These are phyloP conservation scores for Palythoa heliodiscus DNA, from an alignment of 92 coral and sea anemone species.

Conservation along the genomic window DNA sequence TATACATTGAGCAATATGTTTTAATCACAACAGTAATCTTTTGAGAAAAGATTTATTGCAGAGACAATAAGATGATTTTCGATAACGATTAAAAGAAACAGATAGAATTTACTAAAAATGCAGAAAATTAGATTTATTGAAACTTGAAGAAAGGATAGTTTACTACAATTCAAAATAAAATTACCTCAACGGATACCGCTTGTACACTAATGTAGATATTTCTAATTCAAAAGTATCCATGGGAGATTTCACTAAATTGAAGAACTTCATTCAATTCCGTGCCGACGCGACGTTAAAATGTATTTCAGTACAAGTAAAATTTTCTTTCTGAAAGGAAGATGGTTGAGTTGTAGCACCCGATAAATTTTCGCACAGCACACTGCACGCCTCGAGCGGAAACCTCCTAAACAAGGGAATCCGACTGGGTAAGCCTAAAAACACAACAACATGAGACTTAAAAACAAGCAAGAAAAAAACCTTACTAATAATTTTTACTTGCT, in stretches of 20 bases:
- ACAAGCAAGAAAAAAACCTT: too few species aligned
- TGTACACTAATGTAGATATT: background rate
- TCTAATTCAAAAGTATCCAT: background rate
- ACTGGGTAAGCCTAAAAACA: constrained; percentile 6
- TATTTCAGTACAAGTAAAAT: background rate
- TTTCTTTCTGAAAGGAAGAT: background rate
- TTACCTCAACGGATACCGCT: background rate
- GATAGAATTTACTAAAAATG: background rate
- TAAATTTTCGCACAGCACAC: constrained; percentile 4
- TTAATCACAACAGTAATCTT: background rate
- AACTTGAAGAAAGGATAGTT: constrained; percentile 2
- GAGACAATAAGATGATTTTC: background rate
- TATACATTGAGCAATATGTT: constrained; percentile 6
- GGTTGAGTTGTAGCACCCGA: background rate
- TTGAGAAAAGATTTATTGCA: constrained; percentile 2
- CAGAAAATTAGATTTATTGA: constrained; percentile 10
- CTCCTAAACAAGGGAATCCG: constrained; percentile 14
- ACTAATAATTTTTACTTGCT: background rate
- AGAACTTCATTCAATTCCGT: background rate
- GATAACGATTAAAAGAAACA: background rate
- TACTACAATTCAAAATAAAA: constrained; percentile 4
- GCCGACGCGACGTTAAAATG: background rate
- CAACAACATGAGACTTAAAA: background rate
- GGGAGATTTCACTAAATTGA: background rate
- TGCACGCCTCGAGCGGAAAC: background rate